phyloP scores from a whole-genome alignment of 2,797 vertebrate genomes.

The Molothrus ater region DNA sequence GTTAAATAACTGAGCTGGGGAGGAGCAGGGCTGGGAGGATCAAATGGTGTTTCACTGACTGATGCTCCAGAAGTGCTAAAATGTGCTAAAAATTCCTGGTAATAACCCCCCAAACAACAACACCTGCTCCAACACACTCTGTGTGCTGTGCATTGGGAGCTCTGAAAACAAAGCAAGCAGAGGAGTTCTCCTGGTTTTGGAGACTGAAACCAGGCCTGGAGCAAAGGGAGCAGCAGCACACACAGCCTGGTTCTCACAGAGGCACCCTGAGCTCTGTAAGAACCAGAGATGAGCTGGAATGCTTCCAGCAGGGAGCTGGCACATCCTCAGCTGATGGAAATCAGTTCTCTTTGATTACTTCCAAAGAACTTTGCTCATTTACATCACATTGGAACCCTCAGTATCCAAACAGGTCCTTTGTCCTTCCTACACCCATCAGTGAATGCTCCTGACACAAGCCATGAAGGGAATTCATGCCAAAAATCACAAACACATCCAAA shows the following conservation, averaged over 20 bases:
- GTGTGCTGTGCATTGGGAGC: not conserved
- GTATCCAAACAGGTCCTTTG: not conserved
- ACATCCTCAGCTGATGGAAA: not conserved
- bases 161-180: not conserved
- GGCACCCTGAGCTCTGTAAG: not conserved
- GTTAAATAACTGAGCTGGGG: not conserved
- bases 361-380: not conserved
- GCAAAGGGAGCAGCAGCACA: not conserved
- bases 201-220: not conserved
- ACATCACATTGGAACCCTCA: not conserved
- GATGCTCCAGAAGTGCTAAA: not conserved
- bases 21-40: not conserved
- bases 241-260: not conserved
- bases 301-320: not conserved
- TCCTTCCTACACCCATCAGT: not conserved
- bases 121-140: not conserved
- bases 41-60: not conserved
- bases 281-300: not conserved
- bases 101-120: not conserved
- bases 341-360: not conserved
- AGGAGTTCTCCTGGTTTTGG: not conserved
- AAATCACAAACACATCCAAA: not conserved
- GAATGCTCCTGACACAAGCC: not conserved
- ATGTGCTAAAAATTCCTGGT: not conserved
- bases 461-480: not conserved